Base-by-base conservation (phyloP, 2,888 invertebrate species). In the Cryptus viduatorius region DNA sequence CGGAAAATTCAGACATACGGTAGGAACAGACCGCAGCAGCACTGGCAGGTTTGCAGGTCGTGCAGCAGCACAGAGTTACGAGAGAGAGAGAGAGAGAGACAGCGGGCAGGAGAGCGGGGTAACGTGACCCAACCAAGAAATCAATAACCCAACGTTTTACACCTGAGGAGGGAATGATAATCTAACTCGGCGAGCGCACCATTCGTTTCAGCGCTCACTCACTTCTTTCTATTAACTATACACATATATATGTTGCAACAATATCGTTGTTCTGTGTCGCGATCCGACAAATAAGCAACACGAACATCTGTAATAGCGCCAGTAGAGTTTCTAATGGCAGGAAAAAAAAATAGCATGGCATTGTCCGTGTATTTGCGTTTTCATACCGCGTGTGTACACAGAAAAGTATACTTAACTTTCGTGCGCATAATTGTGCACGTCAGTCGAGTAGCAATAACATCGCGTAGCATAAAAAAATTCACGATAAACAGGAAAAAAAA, bases 91-190 rank as follows among this genome's bases (percentile, higher is more conserved):
- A 65, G 68, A 61, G 53, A 67, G 68, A 56, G 56, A n/a, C n/a
- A 44, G 67, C 16, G 69, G 77, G 65, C 50, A 68, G 80, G 46
- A 79, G 82, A 67, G 71, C 79, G 81, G 78, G 86, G 86, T 86
- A 87, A 89, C 85, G 84, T 87, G 88, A 89, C 89, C 88, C 86
- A 89, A 89, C 86, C 83, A 67, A 86, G 85, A 87, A 88, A 90
- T 90, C 90, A 88, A 90, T 90, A 89, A 90, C 86, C 85, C 86
- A 83, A 83, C 88, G 87, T 87, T 87, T 88, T 88, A 85, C 86
- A 88, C 88, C 88, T 88, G 88, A 87, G 84, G 78, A 87, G 84
- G 68, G 59, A 64, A 86, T 82, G 83, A 87, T 87, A 86, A 87
- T 87, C 82, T 75, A 83, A 79, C 81, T 75, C 78, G 29, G 75